Conservation (phyloP, 2,888 invertebrate species). For the Netelia fuscicornis region DNA sequence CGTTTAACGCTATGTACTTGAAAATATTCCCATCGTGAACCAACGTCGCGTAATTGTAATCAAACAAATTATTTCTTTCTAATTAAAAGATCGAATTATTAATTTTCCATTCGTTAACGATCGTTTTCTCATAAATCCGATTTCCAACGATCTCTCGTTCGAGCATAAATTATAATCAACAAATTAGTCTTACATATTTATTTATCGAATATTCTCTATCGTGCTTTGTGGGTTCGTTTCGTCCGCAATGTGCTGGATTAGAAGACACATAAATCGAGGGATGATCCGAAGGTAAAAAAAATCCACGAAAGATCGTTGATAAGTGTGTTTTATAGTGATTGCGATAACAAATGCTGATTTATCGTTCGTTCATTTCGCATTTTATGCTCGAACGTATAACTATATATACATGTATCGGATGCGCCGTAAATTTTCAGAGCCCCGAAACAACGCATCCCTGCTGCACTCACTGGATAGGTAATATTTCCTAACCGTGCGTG, state of each 20-base stretch:
- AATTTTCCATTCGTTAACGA: no score
- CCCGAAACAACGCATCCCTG: conserved; percentile 9
- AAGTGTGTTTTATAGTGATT: conserved; percentile 61
- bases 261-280: conserved; percentile 40
- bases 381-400: conserved; percentile 12
- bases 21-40: conserved; percentile 27
- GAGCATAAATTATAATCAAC: neutral
- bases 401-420: conserved; percentile 13
- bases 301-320: conserved; percentile 47
- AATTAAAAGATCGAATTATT: no score
- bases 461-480: neutral
- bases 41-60: no score
- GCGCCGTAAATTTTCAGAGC: conserved; percentile 50
- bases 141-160: neutral
- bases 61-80: no score
- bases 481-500: conserved; percentile 35
- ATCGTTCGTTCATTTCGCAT: conserved; percentile 50
- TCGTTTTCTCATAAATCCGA: neutral
- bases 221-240: neutral
- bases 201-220: neutral
- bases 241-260: neutral
- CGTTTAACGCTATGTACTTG: conserved; percentile 13
- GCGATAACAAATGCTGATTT: conserved; percentile 62
- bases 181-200: neutral
- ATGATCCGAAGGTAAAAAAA: conserved; percentile 16